phyloP scores from a whole-genome alignment of 2,888 invertebrate species.

The Julus scanicus region DNA sequence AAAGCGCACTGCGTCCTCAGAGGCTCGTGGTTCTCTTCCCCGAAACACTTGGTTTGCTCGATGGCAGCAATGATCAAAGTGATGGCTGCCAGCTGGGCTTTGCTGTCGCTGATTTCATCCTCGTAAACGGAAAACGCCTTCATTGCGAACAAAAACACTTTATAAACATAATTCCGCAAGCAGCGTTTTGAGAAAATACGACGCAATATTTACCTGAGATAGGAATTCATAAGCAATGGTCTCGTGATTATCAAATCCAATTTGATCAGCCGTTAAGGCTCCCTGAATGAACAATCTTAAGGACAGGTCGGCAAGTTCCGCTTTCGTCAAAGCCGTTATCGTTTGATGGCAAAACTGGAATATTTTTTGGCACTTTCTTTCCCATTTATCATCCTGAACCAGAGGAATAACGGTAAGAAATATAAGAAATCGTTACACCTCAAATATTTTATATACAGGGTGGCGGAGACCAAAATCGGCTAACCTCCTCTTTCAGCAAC shows the following conservation, averaged over 20 bases:
- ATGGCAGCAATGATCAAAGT: conserved; percentile 95
- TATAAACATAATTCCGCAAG: neutral
- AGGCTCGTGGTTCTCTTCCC: conserved; percentile 97
- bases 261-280: conserved; percentile 90
- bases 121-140: conserved; percentile 96
- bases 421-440: conserved; percentile 46
- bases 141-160: conserved; percentile 58
- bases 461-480: too few species aligned
- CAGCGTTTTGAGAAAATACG: too few species aligned
- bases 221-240: conserved; percentile 98
- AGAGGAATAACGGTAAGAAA: neutral
- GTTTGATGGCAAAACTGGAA: conserved; percentile 98
- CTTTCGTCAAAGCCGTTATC: conserved; percentile 92
- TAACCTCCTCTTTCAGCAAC: conserved; percentile 76
- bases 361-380: conserved; percentile 97
- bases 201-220: conserved; percentile 81
- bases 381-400: conserved; percentile 93
- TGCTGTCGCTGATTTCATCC: conserved; percentile 97
- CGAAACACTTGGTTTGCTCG: conserved; percentile 93
- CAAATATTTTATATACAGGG: too few species aligned
- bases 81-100: conserved; percentile 95
- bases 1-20: conserved; percentile 94
- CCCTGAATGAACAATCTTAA: conserved; percentile 94
- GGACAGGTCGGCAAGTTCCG: conserved; percentile 93
- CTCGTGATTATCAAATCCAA: conserved; percentile 93